Percentiles rank a stretch among this genome's conserved stretches.
These are phyloP conservation scores for Cyanistes caeruleus DNA, from an alignment of 2,113 vertebrate genomes.

Conservation along the genomic window DNA sequence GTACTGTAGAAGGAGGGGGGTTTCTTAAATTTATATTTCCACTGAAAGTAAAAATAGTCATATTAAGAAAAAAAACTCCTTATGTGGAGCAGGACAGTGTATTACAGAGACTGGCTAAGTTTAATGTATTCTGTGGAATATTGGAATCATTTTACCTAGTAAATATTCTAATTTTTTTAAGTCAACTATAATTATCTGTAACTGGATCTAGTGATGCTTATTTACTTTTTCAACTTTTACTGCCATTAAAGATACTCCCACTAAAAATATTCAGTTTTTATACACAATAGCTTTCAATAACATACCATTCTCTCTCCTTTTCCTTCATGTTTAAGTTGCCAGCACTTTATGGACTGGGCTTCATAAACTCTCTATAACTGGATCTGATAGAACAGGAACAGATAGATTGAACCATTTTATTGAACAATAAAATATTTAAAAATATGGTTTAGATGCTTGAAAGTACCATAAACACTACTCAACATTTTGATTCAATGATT, in stretches of 20 bases:
- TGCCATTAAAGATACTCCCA: not conserved
- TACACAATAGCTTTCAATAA: not conserved
- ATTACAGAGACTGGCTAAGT: not conserved
- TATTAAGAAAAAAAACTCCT: not conserved
- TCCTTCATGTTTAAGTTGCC: not conserved
- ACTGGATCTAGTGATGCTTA: not conserved
- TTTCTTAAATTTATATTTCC: conserved; percentile 6
- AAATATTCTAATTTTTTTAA: not conserved
- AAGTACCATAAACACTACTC: not conserved
- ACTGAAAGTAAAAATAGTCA: not conserved
- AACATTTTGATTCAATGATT: not conserved
- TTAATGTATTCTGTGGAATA: not conserved
- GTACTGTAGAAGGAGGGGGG: not conserved
- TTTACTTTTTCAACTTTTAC: not conserved
- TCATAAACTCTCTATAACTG: not conserved
- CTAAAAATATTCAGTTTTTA: not conserved
- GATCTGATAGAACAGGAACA: not conserved
- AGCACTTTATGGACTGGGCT: not conserved
- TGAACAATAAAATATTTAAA: too few species aligned
- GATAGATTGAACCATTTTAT: not conserved
- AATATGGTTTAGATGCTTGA: not conserved
- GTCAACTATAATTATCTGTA: not conserved
- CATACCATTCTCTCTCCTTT: not conserved
- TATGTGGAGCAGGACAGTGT: not conserved
- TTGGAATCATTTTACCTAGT: not conserved